These are phyloP conservation scores for Eurytoma californica DNA, from an alignment of 2,888 invertebrate genomes.

Conservation along the genomic window DNA sequence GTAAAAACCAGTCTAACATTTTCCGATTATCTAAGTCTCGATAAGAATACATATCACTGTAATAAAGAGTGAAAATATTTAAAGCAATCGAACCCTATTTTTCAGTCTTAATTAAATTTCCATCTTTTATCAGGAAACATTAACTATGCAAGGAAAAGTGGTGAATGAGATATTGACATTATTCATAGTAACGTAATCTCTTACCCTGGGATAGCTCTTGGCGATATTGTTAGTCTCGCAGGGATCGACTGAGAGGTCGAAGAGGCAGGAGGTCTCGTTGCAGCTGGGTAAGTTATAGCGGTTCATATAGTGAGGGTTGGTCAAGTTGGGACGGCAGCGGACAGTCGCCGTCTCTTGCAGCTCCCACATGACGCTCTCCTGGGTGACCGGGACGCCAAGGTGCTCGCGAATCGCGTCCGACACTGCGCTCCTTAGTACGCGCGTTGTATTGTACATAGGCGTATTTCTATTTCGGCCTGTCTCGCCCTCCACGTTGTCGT, in stretches of 20 bases:
- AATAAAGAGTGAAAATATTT: no score
- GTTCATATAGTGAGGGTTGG: conserved; percentile 53
- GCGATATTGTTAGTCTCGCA: conserved; percentile 84
- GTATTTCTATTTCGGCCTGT: conserved; percentile 63
- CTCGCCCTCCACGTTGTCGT: conserved; percentile 71
- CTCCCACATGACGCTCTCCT: conserved; percentile 67
- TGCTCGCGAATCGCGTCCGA: conserved; percentile 68
- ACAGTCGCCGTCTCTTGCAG: conserved; percentile 67
- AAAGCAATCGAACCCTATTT: no score
- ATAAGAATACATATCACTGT: no score
- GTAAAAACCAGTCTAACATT: no score
- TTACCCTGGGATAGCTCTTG: conserved; percentile 68
- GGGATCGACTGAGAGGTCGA: conserved; percentile 86
- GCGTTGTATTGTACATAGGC: conserved; percentile 65
- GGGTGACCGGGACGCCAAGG: conserved; percentile 70
- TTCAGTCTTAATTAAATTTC: no score
- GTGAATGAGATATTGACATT: no score
- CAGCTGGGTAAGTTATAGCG: conserved; percentile 64
- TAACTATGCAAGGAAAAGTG: no score
- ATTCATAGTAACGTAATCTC: conserved; percentile 4
- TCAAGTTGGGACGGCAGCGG: conserved; percentile 61
- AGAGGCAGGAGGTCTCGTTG: conserved; percentile 80
- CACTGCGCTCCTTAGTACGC: conserved; percentile 67
- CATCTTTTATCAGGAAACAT: no score
- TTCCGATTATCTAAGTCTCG: no score